Percentiles rank a stretch among this genome's conserved stretches.
Evolutionary conservation across 2,797 vertebrate species (phyloP).

Genomic region (Sebastiscus tertius): DNA sequence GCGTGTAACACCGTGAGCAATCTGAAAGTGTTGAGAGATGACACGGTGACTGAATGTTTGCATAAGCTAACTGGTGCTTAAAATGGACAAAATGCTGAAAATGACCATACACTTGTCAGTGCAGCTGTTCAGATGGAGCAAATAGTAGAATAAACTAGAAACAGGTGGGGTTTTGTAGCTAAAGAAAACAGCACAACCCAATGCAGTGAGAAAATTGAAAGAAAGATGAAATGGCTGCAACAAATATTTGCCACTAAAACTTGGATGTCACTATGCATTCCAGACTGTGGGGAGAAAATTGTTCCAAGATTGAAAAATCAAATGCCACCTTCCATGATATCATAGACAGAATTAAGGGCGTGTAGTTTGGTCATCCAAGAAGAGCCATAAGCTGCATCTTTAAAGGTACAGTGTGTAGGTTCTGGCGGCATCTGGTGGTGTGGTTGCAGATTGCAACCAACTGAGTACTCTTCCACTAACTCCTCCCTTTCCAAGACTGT

Average conservation of each 20-base stretch:
- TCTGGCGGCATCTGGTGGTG: too few relatives aligned
- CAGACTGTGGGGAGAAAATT: slow-evolving; percentile 29
- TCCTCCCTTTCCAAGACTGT: too few relatives aligned
- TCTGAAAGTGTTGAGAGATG: slow-evolving; percentile 31
- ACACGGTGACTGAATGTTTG: slow-evolving; percentile 25
- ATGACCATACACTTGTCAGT: background rate
- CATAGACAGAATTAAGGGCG: background rate
- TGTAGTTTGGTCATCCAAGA: background rate
- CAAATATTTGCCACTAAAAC: slow-evolving; percentile 22
- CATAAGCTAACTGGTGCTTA: slow-evolving; percentile 5
- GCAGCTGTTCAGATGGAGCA: background rate
- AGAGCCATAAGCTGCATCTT: background rate
- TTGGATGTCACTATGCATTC: slow-evolving; percentile 1
- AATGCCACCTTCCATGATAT: background rate
- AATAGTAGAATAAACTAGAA: background rate
- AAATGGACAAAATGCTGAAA: background rate
- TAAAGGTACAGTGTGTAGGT: background rate
- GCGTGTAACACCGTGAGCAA: slow-evolving; percentile 30
- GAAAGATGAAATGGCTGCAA: background rate
- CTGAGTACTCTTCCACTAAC: too few relatives aligned
- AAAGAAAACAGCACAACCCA: background rate
- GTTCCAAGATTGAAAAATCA: background rate
- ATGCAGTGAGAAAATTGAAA: background rate
- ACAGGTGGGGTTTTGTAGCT: background rate
- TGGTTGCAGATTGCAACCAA: too few relatives aligned